These are phyloP conservation scores for Drosophila lowei DNA, from an alignment of 1,140 invertebrate genomes.

Conservation along the genomic window DNA sequence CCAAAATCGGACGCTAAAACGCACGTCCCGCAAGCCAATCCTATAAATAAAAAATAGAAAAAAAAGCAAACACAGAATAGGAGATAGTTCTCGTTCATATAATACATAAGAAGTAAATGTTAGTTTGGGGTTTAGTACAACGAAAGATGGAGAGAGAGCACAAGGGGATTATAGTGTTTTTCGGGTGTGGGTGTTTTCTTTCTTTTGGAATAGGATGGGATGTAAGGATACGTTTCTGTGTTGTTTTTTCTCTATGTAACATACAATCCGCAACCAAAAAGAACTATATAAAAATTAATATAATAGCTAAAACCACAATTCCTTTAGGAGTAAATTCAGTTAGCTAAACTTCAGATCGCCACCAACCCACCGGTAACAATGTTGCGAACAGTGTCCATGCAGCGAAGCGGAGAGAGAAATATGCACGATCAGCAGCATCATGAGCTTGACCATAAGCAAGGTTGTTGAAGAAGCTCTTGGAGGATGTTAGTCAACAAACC, in stretches of 20 bases:
- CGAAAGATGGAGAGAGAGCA: not conserved
- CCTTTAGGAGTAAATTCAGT: too few species aligned
- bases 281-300: not conserved
- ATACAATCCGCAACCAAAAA: slow-evolving; percentile 5
- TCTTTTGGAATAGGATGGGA: not conserved
- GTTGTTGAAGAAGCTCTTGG: too few species aligned
- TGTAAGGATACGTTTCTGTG: slow-evolving; percentile 37
- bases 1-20: slow-evolving; percentile 94
- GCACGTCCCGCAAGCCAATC: slow-evolving; percentile 87
- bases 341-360: too few species aligned
- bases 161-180: not conserved
- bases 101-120: slow-evolving; percentile 48
- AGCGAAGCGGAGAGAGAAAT: too few species aligned
- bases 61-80: slow-evolving; percentile 77
- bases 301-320: not conserved
- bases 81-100: slow-evolving; percentile 61
- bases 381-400: too few species aligned
- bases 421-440: too few species aligned
- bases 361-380: too few species aligned
- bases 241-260: slow-evolving; percentile 46
- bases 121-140: slow-evolving; percentile 49
- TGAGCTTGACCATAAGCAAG: too few species aligned
- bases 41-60: slow-evolving; percentile 83
- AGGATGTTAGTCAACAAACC: too few species aligned
- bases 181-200: not conserved